Evolutionary conservation across 2,113 vertebrate species (phyloP).

Genomic region (Gracilinanus agilis): DNA sequence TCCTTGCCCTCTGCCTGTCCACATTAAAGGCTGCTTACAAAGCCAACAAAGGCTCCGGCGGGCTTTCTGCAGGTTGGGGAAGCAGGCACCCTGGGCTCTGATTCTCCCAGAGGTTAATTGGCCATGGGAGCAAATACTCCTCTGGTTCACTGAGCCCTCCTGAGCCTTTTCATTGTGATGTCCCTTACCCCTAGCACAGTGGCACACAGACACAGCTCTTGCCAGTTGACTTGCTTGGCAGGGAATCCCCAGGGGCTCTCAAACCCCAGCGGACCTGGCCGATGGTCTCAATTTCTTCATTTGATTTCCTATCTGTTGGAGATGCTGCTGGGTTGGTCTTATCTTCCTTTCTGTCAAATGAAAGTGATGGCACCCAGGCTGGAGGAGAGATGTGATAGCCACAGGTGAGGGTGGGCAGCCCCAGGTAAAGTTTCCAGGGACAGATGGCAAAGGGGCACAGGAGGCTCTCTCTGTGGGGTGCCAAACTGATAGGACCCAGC

Average conservation of each 20-base stretch:
- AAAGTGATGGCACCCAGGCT: neutral
- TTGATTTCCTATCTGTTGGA: neutral
- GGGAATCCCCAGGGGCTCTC: neutral
- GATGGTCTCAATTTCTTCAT: neutral
- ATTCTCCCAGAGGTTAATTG: neutral
- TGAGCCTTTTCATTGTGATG: neutral
- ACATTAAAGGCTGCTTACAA: neutral
- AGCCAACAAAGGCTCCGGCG: neutral
- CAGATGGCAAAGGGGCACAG: neutral
- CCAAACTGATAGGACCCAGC: neutral
- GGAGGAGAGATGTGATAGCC: neutral
- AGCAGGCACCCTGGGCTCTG: neutral
- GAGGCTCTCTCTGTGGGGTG: neutral
- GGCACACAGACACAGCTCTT: neutral
- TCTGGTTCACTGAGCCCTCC: neutral
- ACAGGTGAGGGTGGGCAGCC: neutral
- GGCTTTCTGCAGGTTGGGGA: neutral
- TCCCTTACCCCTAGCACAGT: neutral
- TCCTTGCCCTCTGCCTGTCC: neutral
- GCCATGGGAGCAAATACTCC: neutral
- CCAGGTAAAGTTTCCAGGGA: neutral
- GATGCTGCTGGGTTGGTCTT: neutral
- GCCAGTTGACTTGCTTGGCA: neutral
- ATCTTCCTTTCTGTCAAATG: slow-evolving; percentile 3
- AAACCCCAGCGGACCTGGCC: neutral